Conservation (phyloP, 2,797 vertebrate species). For the Danio aesculapii region DNA sequence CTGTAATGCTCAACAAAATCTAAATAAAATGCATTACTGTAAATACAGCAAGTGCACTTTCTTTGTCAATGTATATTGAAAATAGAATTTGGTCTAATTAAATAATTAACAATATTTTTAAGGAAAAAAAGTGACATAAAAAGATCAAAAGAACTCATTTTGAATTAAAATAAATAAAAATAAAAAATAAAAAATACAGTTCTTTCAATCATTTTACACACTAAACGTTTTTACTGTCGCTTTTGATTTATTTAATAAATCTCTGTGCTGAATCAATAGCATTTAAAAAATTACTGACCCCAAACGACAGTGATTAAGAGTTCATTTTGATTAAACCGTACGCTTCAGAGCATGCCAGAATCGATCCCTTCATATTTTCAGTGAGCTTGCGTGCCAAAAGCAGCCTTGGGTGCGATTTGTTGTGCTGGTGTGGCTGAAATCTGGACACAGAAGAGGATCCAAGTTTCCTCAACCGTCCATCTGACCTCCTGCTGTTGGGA, state of each 20-base stretch:
- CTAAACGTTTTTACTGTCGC: not conserved
- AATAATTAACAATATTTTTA: too few relatives aligned
- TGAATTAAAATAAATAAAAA: too few relatives aligned
- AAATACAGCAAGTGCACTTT: too few relatives aligned
- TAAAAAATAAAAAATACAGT: too few relatives aligned
- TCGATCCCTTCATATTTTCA: not conserved
- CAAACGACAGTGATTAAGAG: not conserved
- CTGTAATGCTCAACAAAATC: too few relatives aligned
- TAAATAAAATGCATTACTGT: too few relatives aligned
- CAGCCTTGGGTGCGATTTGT: not conserved
- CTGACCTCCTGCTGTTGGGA: constrained; percentile 17
- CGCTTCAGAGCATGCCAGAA: not conserved
- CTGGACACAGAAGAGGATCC: constrained; percentile 23
- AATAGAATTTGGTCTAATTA: too few relatives aligned
- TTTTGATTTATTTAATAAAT: not conserved
- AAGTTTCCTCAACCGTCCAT: constrained; percentile 40
- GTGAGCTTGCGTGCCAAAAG: not conserved
- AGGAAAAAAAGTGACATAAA: too few relatives aligned
- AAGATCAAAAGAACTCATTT: too few relatives aligned
- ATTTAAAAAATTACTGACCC: not conserved
- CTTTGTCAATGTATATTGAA: too few relatives aligned
- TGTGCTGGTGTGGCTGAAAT: constrained; percentile 1
- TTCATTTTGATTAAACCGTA: not conserved
- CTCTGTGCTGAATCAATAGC: not conserved
- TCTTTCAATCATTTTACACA: too few relatives aligned